These are phyloP conservation scores for Lophura nycthemera DNA, from an alignment of 2,113 vertebrate species.

Conservation along the genomic window DNA sequence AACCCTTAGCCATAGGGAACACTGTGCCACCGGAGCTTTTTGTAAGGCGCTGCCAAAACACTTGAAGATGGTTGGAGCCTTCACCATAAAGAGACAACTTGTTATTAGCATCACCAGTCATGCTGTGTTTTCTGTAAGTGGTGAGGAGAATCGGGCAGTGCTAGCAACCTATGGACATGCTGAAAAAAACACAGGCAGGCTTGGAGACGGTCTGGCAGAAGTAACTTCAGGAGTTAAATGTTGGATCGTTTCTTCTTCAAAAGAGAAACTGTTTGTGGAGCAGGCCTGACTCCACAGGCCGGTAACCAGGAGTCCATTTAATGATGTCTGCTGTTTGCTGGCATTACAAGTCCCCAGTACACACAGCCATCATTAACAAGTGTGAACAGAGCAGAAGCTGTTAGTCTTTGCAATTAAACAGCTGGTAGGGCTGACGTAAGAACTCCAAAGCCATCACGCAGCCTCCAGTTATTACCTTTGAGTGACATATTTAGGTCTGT, in stretches of 20 bases:
- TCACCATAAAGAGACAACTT: not conserved
- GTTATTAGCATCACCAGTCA: not conserved
- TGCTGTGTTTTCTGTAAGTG: rapidly evolving
- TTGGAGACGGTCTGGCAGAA: not conserved
- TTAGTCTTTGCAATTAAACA: not conserved
- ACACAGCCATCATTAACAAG: constrained; percentile 13
- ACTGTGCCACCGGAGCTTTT: not conserved
- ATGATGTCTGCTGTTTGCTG: not conserved
- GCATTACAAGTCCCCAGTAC: not conserved
- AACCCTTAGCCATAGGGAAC: not conserved
- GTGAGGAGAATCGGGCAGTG: not conserved
- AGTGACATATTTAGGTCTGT: not conserved
- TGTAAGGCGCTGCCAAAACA: not conserved
- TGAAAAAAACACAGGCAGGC: not conserved
- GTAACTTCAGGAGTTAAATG: not conserved
- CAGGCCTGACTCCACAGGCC: not conserved
- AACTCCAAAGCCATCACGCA: not conserved
- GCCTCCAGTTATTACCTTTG: not conserved
- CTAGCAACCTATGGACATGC: not conserved
- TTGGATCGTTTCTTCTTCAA: not conserved
- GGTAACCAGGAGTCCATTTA: not conserved
- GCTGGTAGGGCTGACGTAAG: not conserved
- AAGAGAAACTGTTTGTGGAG: not conserved
- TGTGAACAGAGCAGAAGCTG: constrained; percentile 31
- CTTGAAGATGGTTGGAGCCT: not conserved